Conservation (phyloP, 2,888 invertebrate species). For the Agonopterix subpropinquella region DNA sequence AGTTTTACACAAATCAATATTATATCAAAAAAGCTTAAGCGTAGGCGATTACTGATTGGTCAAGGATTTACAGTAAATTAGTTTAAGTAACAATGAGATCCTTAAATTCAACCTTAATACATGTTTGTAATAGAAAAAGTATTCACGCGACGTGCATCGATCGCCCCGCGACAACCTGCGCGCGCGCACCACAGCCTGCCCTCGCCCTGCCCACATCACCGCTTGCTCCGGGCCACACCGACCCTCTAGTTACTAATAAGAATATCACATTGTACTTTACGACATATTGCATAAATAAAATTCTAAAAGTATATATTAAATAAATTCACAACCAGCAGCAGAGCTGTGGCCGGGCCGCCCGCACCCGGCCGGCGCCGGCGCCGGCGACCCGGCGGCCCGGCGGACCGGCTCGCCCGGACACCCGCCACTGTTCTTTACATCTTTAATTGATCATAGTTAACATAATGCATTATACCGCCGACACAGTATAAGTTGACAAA, state of each 20-base stretch:
- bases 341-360: background rate
- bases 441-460: too few relatives aligned
- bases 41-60: slow-evolving; percentile 6
- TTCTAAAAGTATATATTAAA: background rate
- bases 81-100: slow-evolving; percentile 25
- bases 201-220: background rate
- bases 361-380: background rate
- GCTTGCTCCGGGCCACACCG: background rate
- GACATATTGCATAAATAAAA: slow-evolving; percentile 9
- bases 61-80: slow-evolving; percentile 9
- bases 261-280: slow-evolving; percentile 41
- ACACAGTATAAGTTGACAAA: too few relatives aligned
- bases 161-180: background rate
- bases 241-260: slow-evolving; percentile 14
- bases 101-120: slow-evolving; percentile 12
- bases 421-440: background rate
- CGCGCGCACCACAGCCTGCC: background rate
- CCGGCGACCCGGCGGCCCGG: background rate
- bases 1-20: background rate
- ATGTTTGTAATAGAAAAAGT: too few relatives aligned
- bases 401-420: background rate
- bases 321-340: background rate
- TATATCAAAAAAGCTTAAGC: slow-evolving; percentile 1
- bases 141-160: background rate
- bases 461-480: too few relatives aligned